Conservation (phyloP, 2,797 vertebrate species). For the Ctenochaetus hawaiiensis region DNA sequence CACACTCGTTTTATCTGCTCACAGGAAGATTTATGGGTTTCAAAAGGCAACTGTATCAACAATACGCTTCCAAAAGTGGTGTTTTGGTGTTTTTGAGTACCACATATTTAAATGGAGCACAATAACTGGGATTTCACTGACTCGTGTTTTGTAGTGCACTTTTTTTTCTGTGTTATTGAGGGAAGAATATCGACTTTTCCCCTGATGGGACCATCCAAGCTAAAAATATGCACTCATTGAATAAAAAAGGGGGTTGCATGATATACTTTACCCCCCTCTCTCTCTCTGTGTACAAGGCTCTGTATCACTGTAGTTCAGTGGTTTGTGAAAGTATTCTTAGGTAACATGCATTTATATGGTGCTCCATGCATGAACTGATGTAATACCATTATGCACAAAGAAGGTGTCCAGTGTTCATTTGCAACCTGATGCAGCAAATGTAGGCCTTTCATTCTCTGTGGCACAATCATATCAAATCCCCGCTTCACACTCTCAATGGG, state of each 20-base stretch:
- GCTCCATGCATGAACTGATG: conserved; percentile 33
- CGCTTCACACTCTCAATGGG: conserved; percentile 34
- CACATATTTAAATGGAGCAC: conserved; percentile 8
- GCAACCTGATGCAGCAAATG: conserved; percentile 42
- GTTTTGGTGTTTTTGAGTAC: background rate
- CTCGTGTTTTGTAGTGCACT: background rate
- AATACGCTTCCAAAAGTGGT: background rate
- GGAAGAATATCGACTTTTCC: background rate
- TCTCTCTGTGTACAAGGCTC: conserved; percentile 7
- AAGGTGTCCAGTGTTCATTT: conserved; percentile 22
- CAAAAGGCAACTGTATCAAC: background rate
- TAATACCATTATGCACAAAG: conserved; percentile 27
- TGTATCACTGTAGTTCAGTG: conserved; percentile 5
- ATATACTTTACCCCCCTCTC: background rate
- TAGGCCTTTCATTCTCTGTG: conserved; percentile 33
- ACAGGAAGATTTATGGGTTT: background rate
- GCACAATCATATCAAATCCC: conserved; percentile 34
- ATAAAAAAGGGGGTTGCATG: conserved; percentile 14
- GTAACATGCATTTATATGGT: conserved; percentile 20
- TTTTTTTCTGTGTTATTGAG: conserved; percentile 3
- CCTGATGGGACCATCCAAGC: background rate
- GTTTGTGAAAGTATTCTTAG: conserved; percentile 24
- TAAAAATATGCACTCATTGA: conserved; percentile 27
- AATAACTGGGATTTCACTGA: conserved; percentile 2
- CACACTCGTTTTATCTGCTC: background rate